Percentiles rank a stretch among this genome's conserved stretches.
These are phyloP conservation scores for Coregonus ussuriensis DNA, from an alignment of 2,797 vertebrate species.

Conservation along the genomic window DNA sequence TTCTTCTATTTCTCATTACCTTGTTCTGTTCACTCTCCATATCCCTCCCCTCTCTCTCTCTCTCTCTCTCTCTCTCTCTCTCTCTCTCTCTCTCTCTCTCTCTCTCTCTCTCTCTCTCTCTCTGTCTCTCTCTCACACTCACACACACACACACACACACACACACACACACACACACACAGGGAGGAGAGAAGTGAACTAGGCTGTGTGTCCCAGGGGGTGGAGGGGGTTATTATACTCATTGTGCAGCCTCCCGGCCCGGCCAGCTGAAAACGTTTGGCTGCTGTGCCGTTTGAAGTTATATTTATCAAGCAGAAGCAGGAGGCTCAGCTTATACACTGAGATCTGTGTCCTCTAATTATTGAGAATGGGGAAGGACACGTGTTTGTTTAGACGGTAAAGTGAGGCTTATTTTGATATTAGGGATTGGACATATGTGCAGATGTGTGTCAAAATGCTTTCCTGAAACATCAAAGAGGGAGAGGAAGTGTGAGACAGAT, in stretches of 20 bases:
- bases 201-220: slow-evolving; percentile 39
- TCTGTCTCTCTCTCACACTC: too few species aligned
- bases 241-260: slow-evolving; percentile 61
- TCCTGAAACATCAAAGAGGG: slow-evolving; percentile 22
- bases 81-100: too few species aligned
- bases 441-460: slow-evolving; percentile 38
- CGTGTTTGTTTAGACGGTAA: slow-evolving; percentile 39
- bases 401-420: slow-evolving; percentile 40
- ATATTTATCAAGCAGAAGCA: slow-evolving; percentile 74
- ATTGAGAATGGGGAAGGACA: slow-evolving; percentile 29
- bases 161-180: too few species aligned
- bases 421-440: slow-evolving; percentile 36
- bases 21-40: too few species aligned
- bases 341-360: slow-evolving; percentile 65
- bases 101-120: neutral
- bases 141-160: too few species aligned
- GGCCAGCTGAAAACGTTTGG: slow-evolving; percentile 77
- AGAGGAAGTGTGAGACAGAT: neutral
- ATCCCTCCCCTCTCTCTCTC: neutral
- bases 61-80: too few species aligned
- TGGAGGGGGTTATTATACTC: slow-evolving; percentile 72
- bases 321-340: slow-evolving; percentile 63
- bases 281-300: slow-evolving; percentile 76
- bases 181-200: neutral
- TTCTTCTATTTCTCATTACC: too few species aligned